Percentiles rank a stretch among this genome's conserved stretches.
Conservation (phyloP, 2,113 vertebrate genomes). For the Hypanus sabinus region DNA sequence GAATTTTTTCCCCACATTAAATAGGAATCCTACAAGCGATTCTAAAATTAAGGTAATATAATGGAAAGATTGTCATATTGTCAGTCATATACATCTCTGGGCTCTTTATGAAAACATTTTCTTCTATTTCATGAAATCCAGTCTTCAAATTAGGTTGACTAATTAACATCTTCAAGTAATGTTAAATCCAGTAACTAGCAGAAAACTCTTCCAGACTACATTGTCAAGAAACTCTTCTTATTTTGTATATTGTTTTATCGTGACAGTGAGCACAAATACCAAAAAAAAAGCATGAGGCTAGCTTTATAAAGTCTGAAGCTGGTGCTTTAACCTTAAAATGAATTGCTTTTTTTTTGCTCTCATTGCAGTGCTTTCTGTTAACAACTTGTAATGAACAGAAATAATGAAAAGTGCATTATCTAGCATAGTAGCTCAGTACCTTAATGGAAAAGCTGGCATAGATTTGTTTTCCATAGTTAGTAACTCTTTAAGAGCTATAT, state of each 20-base stretch:
- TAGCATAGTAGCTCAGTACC: neutral
- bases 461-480: constrained; percentile 8
- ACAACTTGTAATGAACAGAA: constrained; percentile 27
- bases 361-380: constrained; percentile 2
- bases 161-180: neutral
- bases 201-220: neutral
- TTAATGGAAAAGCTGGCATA: neutral
- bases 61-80: neutral
- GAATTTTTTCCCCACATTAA: neutral
- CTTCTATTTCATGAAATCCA: neutral
- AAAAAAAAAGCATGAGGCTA: neutral
- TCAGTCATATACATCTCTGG: neutral
- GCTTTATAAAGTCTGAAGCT: neutral
- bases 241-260: neutral
- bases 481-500: neutral
- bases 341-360: neutral
- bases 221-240: neutral
- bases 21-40: neutral
- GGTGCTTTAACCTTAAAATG: neutral
- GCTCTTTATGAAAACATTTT: neutral
- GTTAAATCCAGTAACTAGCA: neutral
- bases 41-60: neutral
- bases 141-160: neutral
- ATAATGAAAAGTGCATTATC: constrained; percentile 29
- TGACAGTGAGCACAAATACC: neutral